phyloP scores from a whole-genome alignment of 2,888 invertebrate species.

The Synanthedon tipuliformis region DNA sequence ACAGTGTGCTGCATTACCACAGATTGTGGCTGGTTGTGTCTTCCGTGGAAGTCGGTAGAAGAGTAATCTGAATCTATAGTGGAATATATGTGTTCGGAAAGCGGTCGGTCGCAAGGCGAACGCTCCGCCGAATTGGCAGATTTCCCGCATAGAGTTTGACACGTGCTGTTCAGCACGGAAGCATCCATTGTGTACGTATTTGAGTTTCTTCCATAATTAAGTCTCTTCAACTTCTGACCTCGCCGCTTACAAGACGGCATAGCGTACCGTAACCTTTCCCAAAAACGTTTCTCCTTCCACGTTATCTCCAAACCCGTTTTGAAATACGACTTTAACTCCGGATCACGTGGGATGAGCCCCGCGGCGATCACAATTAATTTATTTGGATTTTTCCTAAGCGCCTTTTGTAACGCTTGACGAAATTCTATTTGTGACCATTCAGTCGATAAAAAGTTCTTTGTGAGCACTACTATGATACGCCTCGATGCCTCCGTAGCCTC shows the following conservation, averaged over 20 bases:
- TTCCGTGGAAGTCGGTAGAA: conserved; percentile 64
- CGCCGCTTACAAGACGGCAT: conserved; percentile 84
- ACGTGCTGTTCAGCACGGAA: conserved; percentile 72
- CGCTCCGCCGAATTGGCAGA: conserved; percentile 64
- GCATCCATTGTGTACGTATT: conserved; percentile 87
- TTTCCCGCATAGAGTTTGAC: conserved; percentile 71
- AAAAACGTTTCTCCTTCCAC: conserved; percentile 93
- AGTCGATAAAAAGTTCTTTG: conserved; percentile 88
- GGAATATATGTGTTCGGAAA: conserved; percentile 90
- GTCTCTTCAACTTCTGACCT: conserved; percentile 64
- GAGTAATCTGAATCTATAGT: conserved; percentile 92
- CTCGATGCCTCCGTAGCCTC: conserved; percentile 90
- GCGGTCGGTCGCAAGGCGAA: conserved; percentile 77
- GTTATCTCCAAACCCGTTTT: conserved; percentile 88
- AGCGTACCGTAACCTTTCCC: conserved; percentile 92
- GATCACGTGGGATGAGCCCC: conserved; percentile 84
- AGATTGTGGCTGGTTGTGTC: conserved; percentile 53
- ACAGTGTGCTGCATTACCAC: conserved; percentile 62
- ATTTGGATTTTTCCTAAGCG: conserved; percentile 83
- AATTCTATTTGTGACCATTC: conserved; percentile 95
- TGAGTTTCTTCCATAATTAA: conserved; percentile 82
- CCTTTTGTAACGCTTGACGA: conserved; percentile 89
- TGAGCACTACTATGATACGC: conserved; percentile 87
- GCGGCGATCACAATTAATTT: conserved; percentile 88
- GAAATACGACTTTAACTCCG: conserved; percentile 88